These are phyloP conservation scores for Dryoscopus gambensis DNA, from an alignment of 2,113 vertebrate species.

Conservation along the genomic window DNA sequence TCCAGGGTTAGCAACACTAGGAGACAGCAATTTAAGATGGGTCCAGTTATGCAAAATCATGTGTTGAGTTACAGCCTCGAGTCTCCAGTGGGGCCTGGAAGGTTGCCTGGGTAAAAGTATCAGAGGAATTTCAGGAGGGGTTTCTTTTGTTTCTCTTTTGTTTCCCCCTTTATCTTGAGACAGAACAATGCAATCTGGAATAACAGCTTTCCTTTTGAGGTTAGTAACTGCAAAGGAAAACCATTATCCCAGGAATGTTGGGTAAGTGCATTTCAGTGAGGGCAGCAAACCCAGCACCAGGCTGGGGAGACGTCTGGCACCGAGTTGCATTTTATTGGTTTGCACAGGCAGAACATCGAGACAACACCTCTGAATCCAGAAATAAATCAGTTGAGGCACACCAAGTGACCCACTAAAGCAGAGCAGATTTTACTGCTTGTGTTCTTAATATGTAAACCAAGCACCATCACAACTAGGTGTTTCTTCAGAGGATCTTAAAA, in stretches of 20 bases:
- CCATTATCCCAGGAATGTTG: not conserved
- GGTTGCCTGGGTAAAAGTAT: not conserved
- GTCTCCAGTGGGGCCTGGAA: not conserved
- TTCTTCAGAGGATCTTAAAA: not conserved
- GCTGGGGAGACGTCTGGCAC: not conserved
- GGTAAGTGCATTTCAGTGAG: not conserved
- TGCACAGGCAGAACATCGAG: not conserved
- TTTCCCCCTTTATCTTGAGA: not conserved
- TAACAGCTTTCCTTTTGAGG: not conserved
- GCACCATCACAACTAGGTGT: not conserved
- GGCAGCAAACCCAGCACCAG: not conserved
- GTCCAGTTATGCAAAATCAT: conserved; percentile 2
- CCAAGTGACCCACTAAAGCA: not conserved
- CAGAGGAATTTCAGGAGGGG: not conserved
- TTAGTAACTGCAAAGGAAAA: not conserved
- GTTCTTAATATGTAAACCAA: not conserved
- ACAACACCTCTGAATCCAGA: not conserved
- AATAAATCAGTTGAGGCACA: not conserved
- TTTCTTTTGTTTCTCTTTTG: not conserved
- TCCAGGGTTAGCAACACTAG: not conserved
- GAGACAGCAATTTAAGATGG: conserved; percentile 18
- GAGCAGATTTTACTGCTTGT: not conserved
- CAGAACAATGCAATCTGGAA: not conserved
- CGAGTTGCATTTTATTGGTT: not conserved
- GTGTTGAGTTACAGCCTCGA: conserved; percentile 17